Conservation (phyloP, 2,888 invertebrate genomes). For the Drosophila merina region DNA sequence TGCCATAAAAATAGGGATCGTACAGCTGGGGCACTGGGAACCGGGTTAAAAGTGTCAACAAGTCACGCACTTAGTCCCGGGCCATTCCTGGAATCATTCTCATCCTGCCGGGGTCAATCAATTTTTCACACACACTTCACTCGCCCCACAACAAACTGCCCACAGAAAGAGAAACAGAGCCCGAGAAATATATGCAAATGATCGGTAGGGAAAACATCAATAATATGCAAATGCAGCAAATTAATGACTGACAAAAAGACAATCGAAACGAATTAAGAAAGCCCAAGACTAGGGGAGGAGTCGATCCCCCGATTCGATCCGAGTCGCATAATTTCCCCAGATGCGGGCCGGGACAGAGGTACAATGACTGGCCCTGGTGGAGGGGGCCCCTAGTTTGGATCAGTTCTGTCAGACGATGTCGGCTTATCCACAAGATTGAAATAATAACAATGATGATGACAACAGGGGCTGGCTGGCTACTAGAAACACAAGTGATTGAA, state of each 20-base stretch:
- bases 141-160: not conserved
- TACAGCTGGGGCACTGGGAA: slow-evolving; percentile 42
- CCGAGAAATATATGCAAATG: slow-evolving; percentile 65
- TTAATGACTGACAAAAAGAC: slow-evolving; percentile 81
- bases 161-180: slow-evolving; percentile 5
- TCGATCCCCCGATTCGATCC: slow-evolving; percentile 23
- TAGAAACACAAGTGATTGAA: slow-evolving; percentile 66
- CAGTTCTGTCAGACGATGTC: slow-evolving; percentile 13
- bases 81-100: slow-evolving; percentile 7
- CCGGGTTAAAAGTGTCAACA: slow-evolving; percentile 59
- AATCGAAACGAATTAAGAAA: slow-evolving; percentile 80
- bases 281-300: slow-evolving; percentile 59
- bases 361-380: slow-evolving; percentile 5
- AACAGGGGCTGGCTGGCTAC: slow-evolving; percentile 40
- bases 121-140: slow-evolving; percentile 64
- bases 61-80: slow-evolving; percentile 50
- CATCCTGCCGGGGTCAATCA: slow-evolving; percentile 34
- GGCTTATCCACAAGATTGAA: slow-evolving; percentile 61
- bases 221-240: slow-evolving; percentile 80
- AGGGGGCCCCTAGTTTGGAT: slow-evolving; percentile 24
- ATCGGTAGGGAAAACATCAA: slow-evolving; percentile 59
- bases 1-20: slow-evolving; percentile 48
- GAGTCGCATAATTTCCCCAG: slow-evolving; percentile 62
- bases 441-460: slow-evolving; percentile 42
- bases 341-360: slow-evolving; percentile 56